Conservation (phyloP, 1,140 invertebrate species). For the Hermetia illucens region DNA sequence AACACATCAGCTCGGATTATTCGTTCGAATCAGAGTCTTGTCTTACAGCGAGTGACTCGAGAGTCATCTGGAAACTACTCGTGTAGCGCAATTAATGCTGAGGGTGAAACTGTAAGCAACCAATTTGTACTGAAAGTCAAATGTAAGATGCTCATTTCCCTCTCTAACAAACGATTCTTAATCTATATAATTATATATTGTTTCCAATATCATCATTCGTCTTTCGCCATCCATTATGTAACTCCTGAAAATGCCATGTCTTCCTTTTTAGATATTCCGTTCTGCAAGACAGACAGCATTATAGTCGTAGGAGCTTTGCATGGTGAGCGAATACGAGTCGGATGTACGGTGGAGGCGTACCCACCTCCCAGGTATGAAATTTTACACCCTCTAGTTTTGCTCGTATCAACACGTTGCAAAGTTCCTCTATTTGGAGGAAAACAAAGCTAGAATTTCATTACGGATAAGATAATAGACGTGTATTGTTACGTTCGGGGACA, state of each 20-base stretch:
- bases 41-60: conserved; percentile 56
- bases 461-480: too few species aligned
- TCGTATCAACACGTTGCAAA: too few species aligned
- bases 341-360: conserved; percentile 67
- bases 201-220: neutral
- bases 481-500: too few species aligned
- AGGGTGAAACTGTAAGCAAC: conserved; percentile 54
- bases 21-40: conserved; percentile 57
- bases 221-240: neutral
- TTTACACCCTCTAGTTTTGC: too few species aligned
- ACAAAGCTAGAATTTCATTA: too few species aligned
- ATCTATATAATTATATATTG: neutral
- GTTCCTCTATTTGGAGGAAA: too few species aligned
- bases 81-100: conserved; percentile 52
- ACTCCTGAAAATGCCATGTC: too few species aligned
- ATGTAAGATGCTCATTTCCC: conserved; percentile 58
- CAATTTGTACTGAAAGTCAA: conserved; percentile 52
- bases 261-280: conserved; percentile 1
- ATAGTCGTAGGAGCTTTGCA: conserved; percentile 64
- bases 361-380: conserved; percentile 51
- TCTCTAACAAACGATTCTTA: conserved; percentile 3
- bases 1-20: conserved; percentile 54
- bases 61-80: conserved; percentile 55
- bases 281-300: conserved; percentile 42
- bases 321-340: conserved; percentile 59